Evolutionary conservation across 2,797 vertebrate species (phyloP), one percentile per base, ranked within the genome.

Genomic region (Xenentodon cancila): DNA sequence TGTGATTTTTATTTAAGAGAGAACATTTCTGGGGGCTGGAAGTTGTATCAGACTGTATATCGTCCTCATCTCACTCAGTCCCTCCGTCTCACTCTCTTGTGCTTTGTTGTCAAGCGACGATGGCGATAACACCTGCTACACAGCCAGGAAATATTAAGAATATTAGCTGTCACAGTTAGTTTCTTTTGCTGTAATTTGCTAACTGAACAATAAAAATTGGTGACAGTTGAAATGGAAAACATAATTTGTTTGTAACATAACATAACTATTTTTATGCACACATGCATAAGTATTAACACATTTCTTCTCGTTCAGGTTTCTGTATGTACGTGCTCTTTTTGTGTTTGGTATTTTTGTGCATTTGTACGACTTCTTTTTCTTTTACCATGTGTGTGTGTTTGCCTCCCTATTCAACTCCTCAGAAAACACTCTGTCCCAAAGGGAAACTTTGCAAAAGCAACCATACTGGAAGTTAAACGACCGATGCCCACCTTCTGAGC

Each of bases 401-500:
- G 68, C 77, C 74, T 64, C 64, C 71, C 62, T 77, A 73, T 58
- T 9, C 1, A 9, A 17, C 21, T 27, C 68, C 59, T 45, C n/a
- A 19, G 3, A 67, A 55, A 84, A 70, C 74, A 77, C 48, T 44
- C 32, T 32, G 75, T 75, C 83, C 68, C 67, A 54, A 63, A 56
- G 68, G 74, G 34, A 67, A 74, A 67, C 53, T 68, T 27, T 79
- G 59, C 73, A 62, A 77, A 84, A 80, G 68, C 53, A 61, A 63
- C 62, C 42, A 44, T n/a, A 30, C 43, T 61, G 60, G 13, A 71
- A 78, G 20, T 52, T 68, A 25, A 79, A 77, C 81, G 71, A 75
- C 64, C 45, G 32, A 73, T 40, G 47, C 15, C 40, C 42, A 2
- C 48, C 40, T 44, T 17, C 42, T 15, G 16, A 6, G 12, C 49